phyloP scores from a whole-genome alignment of 2,888 invertebrate genomes.

The Xylota segnis region DNA sequence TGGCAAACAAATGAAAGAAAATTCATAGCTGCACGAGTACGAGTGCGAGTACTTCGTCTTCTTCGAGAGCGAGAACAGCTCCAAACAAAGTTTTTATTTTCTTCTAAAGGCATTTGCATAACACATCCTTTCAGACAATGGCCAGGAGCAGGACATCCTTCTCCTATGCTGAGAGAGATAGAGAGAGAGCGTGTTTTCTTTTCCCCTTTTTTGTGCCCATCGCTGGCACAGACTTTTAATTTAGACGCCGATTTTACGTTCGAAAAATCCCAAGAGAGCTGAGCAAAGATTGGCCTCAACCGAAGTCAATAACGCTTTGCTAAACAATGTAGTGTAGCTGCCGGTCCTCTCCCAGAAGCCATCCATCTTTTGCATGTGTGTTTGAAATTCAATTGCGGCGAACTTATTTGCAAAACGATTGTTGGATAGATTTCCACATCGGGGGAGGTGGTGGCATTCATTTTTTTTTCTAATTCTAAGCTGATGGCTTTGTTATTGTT shows the following conservation, averaged over 20 bases:
- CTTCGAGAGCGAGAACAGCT: slow-evolving; percentile 23
- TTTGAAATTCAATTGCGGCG: slow-evolving; percentile 72
- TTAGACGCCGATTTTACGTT: slow-evolving; percentile 83
- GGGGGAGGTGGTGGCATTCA: neutral
- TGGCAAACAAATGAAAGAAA: slow-evolving; percentile 65
- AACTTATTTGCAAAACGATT: slow-evolving; percentile 71
- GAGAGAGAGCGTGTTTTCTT: neutral
- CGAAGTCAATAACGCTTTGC: slow-evolving; percentile 77
- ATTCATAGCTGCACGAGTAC: slow-evolving; percentile 23
- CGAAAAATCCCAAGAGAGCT: slow-evolving; percentile 83
- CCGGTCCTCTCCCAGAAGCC: slow-evolving; percentile 38
- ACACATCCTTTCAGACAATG: slow-evolving; percentile 67
- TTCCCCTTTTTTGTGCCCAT: neutral
- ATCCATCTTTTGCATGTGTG: slow-evolving; percentile 74
- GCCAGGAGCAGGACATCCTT: slow-evolving; percentile 8
- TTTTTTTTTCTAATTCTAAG: slow-evolving; percentile 24
- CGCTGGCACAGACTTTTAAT: slow-evolving; percentile 79
- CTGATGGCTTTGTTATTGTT: slow-evolving; percentile 46
- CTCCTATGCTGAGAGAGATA: neutral
- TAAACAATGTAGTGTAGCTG: slow-evolving; percentile 69
- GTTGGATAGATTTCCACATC: slow-evolving; percentile 68
- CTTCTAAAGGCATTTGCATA: slow-evolving; percentile 61
- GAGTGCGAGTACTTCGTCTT: too few relatives aligned
- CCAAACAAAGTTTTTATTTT: slow-evolving; percentile 55
- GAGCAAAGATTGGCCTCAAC: slow-evolving; percentile 82